Evolutionary conservation across 1,140 invertebrate genomes (phyloP).

Genomic region (Planococcus citri): DNA sequence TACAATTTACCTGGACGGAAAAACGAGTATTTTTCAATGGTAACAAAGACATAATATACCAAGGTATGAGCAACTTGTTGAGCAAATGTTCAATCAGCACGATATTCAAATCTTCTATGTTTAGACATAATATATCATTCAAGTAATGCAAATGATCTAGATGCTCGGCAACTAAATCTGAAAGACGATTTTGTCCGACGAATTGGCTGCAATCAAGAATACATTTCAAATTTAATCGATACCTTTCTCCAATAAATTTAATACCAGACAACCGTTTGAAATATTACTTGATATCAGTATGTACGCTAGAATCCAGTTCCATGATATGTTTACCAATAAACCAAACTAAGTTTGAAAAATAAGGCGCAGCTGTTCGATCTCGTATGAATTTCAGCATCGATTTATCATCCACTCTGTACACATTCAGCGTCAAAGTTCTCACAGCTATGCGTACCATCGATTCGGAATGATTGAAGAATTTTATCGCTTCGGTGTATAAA

Average conservation of each 20-base stretch:
- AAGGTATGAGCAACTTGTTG: slow-evolving; percentile 81
- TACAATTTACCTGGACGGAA: slow-evolving; percentile 28
- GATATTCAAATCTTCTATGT: slow-evolving; percentile 85
- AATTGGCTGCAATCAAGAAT: slow-evolving; percentile 35
- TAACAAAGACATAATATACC: slow-evolving; percentile 84
- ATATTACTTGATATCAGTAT: slow-evolving; percentile 32
- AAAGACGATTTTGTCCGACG: slow-evolving; percentile 37
- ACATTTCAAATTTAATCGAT: slow-evolving; percentile 23
- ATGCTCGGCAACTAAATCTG: slow-evolving; percentile 93
- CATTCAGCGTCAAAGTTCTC: slow-evolving; percentile 90
- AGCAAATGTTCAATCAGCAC: slow-evolving; percentile 91
- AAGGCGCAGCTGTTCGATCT: slow-evolving; percentile 88
- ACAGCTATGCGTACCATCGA: slow-evolving; percentile 99
- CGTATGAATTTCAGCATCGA: slow-evolving; percentile 93
- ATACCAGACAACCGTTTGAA: background rate
- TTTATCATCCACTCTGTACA: slow-evolving; percentile 87
- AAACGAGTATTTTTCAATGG: slow-evolving; percentile 33
- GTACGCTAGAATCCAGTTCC: slow-evolving; percentile 87
- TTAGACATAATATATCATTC: slow-evolving; percentile 88
- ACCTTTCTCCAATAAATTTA: background rate
- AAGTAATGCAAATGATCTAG: slow-evolving; percentile 96
- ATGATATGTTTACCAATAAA: slow-evolving; percentile 97
- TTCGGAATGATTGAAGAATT: slow-evolving; percentile 98
- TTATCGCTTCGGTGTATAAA: slow-evolving; percentile 96
- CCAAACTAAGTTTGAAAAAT: slow-evolving; percentile 98